Evolutionary conservation across 1,140 invertebrate genomes (phyloP).

Genomic region (Aethina tumida): DNA sequence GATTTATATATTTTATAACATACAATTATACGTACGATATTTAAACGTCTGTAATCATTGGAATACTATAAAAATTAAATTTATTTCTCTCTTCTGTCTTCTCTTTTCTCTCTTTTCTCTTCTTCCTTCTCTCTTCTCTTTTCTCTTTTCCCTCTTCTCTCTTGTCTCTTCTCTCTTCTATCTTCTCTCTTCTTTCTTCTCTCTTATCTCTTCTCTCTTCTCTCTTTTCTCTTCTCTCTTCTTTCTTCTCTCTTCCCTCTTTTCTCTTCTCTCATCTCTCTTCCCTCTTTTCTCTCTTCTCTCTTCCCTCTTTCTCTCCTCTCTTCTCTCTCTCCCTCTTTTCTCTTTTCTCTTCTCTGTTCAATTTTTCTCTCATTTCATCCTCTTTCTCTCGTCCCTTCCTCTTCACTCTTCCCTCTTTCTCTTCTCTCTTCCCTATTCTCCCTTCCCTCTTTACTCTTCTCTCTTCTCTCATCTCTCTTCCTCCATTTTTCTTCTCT

Average conservation of each 20-base stretch:
- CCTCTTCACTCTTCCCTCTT: background rate
- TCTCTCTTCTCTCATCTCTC: background rate
- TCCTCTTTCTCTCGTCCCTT: conserved; percentile 1
- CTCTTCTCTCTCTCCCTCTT: background rate
- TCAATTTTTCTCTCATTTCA: background rate
- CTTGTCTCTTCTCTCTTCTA: conserved; percentile 3
- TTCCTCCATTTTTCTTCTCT: background rate
- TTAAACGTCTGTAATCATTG: no score
- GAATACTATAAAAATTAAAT: no score
- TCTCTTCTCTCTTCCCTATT: background rate
- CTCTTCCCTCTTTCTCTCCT: background rate
- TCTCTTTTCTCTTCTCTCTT: background rate
- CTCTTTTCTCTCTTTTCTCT: background rate
- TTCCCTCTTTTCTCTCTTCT: conserved; percentile 1
- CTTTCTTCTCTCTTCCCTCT: background rate
- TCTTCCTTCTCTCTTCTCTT: background rate
- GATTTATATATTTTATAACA: no score
- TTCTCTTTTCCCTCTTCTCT: conserved; percentile 7
- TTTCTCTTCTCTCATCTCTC: background rate
- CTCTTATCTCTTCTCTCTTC: background rate
- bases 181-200: background rate
- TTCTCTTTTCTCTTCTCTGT: background rate
- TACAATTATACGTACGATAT: no score
- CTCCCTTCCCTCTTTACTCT: background rate
- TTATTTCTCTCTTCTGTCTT: background rate